Conservation (phyloP, 2,888 invertebrate genomes). For the Parnassius glacialis region DNA sequence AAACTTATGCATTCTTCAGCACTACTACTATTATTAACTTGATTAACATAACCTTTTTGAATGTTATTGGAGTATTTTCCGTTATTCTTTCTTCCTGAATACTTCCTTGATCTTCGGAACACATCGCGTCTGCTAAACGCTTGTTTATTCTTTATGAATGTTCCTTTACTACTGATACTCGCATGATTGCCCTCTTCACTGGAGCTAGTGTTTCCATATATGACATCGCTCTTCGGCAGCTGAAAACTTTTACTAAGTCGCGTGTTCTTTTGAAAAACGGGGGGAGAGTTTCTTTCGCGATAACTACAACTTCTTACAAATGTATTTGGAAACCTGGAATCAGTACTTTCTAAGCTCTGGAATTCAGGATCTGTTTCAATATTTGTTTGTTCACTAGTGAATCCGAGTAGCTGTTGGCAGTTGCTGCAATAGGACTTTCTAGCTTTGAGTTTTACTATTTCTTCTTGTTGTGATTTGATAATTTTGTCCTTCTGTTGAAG, state of each 20-base stretch:
- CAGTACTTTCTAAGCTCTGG: constrained; percentile 76
- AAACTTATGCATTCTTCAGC: constrained; percentile 72
- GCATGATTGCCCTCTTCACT: constrained; percentile 75
- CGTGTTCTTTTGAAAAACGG: constrained; percentile 77
- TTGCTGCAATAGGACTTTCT: constrained; percentile 74
- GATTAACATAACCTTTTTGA: constrained; percentile 61
- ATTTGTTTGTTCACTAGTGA: constrained; percentile 77
- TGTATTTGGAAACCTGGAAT: constrained; percentile 71
- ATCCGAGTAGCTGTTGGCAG: constrained; percentile 74
- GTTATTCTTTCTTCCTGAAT: constrained; percentile 71
- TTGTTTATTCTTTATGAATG: constrained; percentile 82
- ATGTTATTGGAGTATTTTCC: constrained; percentile 58
- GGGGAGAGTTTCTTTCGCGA: constrained; percentile 74
- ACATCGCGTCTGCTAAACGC: constrained; percentile 75
- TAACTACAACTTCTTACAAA: constrained; percentile 77
- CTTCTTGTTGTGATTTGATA: constrained; percentile 85
- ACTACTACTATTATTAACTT: constrained; percentile 67
- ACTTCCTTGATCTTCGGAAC: constrained; percentile 74
- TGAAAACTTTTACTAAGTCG: constrained; percentile 77
- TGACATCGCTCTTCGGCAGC: constrained; percentile 68
- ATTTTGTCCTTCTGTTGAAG: constrained; percentile 86
- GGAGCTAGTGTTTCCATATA: constrained; percentile 74
- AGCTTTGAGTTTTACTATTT: constrained; percentile 83
- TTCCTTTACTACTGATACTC: constrained; percentile 68
- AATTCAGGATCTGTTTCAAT: constrained; percentile 78